phyloP scores from a whole-genome alignment of 2,888 invertebrate species.

The Pardosa pseudoannulata region DNA sequence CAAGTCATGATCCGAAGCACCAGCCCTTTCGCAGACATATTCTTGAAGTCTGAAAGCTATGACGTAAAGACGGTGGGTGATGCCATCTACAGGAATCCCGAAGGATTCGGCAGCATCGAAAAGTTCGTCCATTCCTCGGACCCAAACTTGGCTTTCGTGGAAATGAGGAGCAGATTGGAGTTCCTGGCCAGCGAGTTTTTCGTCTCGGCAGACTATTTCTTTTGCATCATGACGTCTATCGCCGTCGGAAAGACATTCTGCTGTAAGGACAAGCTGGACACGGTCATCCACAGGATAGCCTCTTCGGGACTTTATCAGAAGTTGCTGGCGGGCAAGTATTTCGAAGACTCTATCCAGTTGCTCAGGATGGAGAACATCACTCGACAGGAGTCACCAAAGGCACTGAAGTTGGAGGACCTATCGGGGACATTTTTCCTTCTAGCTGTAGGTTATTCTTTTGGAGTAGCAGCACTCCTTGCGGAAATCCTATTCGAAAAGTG shows the following conservation, averaged over 20 bases:
- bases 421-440: too few relatives aligned
- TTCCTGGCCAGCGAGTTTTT: not conserved
- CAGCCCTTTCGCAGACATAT: not conserved
- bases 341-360: too few relatives aligned
- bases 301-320: not conserved
- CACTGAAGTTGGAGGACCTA: too few relatives aligned
- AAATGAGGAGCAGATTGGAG: not conserved
- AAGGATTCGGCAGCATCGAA: not conserved
- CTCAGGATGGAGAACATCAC: too few relatives aligned
- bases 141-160: not conserved
- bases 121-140: not conserved
- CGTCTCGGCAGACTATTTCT: not conserved
- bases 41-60: not conserved
- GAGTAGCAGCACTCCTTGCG: too few relatives aligned
- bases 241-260: not conserved
- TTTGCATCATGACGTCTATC: not conserved
- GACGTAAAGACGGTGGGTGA: not conserved
- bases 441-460: too few relatives aligned
- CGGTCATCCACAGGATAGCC: not conserved
- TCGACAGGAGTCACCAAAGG: too few relatives aligned
- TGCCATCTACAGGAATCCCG: not conserved
- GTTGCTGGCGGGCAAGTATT: not conserved
- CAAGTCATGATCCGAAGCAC: not conserved
- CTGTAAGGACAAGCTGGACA: not conserved
- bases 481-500: too few relatives aligned